Evolutionary conservation across 2,797 vertebrate species (phyloP), one percentile per base, ranked within the genome.

Genomic region (Syncerus caffer): DNA sequence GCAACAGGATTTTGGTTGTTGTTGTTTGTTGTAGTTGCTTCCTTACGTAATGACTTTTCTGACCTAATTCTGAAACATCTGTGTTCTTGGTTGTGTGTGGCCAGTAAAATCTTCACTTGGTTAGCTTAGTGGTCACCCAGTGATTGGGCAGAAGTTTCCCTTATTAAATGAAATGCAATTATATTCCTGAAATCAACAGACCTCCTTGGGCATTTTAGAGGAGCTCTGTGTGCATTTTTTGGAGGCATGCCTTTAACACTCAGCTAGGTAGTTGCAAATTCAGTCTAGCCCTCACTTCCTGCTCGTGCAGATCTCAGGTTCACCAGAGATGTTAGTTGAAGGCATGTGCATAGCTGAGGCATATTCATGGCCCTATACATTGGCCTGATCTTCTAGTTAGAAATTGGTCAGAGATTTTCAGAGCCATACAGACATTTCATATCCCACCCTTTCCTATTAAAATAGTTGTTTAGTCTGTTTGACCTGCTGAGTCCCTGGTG

Each of bases 341-440:
- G 42, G 27, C 16, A 23, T 38, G 8, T 45, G 47, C 47, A 50
- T 57, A 94, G 27, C 31, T 23, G 55, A 19, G 13, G 15, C 38
- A 90, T 45, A 79, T 58, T 19, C 50, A 62, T 31, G 78, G 16
- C 25, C 11, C 38, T 89, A 34, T 25, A 82, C 11, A 47, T 79
- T 64, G 7, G 7, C 29, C 29, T 47, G 3, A 31, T 86, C 34
- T 83, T 87, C 31, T 62, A 62, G 60, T 50, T 78, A 85, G 23
- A 23, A 85, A 47, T 82, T 82, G 76, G n/a, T 62, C 50, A 92
- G 58, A 93, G 58, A 62, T 92, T 92, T 85, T 94, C 47, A 92
- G 45, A 92, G 50, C n/a, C 25, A 42, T 79, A 27, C 60, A 31
- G 23, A 55, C 10, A 47, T 87, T 12, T 87, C 17, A 60, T 62